phyloP scores from a whole-genome alignment of 1,140 invertebrate genomes.

The Trachelipus rathkii region DNA sequence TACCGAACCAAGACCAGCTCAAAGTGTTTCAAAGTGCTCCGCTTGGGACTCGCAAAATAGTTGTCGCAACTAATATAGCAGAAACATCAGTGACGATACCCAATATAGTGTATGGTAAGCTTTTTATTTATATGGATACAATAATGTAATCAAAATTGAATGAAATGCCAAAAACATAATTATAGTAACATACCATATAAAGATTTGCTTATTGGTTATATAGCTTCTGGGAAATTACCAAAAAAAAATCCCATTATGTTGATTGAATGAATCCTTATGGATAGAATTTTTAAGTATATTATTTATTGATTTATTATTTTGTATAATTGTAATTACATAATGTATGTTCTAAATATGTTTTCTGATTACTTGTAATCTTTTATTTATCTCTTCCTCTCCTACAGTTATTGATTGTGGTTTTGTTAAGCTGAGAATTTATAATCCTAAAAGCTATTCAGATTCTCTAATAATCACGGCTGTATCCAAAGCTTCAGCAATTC shows the following conservation, averaged over 20 bases:
- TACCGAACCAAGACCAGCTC: constrained; percentile 77
- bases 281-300: too few species aligned
- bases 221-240: not conserved
- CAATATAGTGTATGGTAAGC: constrained; percentile 80
- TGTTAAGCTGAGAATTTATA: constrained; percentile 83
- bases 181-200: not conserved
- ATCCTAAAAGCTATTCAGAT: constrained; percentile 77
- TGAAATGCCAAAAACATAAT: not conserved
- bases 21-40: constrained; percentile 79
- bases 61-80: constrained; percentile 95
- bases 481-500: constrained; percentile 83
- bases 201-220: not conserved
- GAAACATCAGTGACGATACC: constrained; percentile 91
- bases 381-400: too few species aligned
- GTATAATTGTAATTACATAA: too few species aligned
- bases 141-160: too few species aligned
- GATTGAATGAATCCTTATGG: too few species aligned
- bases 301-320: too few species aligned
- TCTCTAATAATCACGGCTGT: constrained; percentile 76
- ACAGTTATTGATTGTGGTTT: constrained; percentile 93
- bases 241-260: too few species aligned
- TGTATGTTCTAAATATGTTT: too few species aligned
- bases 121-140: not conserved
- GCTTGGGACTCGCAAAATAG: constrained; percentile 75
- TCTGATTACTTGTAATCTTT: too few species aligned